phyloP scores from a whole-genome alignment of 2,113 vertebrate genomes.

The Macrotis lagotis region DNA sequence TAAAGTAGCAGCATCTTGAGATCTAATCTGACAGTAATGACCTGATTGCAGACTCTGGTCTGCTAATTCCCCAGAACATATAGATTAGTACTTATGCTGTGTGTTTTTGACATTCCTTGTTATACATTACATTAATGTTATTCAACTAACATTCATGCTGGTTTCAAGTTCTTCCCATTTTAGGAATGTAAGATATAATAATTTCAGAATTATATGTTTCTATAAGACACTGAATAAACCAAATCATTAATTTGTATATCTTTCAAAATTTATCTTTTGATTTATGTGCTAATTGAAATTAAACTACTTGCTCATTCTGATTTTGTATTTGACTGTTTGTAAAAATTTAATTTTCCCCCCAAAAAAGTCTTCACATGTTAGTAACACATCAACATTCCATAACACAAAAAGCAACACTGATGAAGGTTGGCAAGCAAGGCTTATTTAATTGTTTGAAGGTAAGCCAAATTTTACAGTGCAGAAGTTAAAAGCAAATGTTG shows the following conservation, averaged over 20 bases:
- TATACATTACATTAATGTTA: background rate
- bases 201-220: background rate
- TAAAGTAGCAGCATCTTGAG: background rate
- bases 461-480: constrained; percentile 70
- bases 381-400: constrained; percentile 50
- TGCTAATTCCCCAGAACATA: background rate
- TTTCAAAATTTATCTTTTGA: constrained; percentile 27
- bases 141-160: background rate
- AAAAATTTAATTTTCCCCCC: constrained; percentile 33
- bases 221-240: background rate
- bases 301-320: constrained; percentile 32
- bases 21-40: background rate
- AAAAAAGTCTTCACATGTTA: constrained; percentile 6
- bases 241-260: background rate
- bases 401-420: constrained; percentile 62
- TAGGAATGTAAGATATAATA: background rate
- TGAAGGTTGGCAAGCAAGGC: constrained; percentile 61
- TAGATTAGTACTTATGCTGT: background rate
- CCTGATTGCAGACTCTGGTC: too few relatives aligned
- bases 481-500: constrained; percentile 40
- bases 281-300: constrained; percentile 35
- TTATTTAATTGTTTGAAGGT: constrained; percentile 79
- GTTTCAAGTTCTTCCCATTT: constrained; percentile 4
- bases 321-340: constrained; percentile 23
- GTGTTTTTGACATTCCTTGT: background rate